Evolutionary conservation across 2,113 vertebrate genomes (phyloP), one percentile per base, ranked within the genome.

Genomic region (Gobius niger): DNA sequence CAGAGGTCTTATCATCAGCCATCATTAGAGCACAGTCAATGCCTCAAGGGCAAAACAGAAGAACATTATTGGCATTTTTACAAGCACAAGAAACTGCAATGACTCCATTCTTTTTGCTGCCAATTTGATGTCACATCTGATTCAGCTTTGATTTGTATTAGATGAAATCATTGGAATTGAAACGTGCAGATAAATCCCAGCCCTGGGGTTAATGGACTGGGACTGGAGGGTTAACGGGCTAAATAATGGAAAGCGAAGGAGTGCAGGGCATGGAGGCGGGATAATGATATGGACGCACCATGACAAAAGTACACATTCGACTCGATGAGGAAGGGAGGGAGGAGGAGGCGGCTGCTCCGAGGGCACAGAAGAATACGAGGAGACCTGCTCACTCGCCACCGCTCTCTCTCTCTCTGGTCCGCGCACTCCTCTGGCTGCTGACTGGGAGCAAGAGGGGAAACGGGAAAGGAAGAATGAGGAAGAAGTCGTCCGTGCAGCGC

Each of bases 391-490:
- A 49, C 68, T 53, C 72, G 16, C 74, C 41, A n/a, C 74, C 41
- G 41, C 60, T 63, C 42, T 44, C 60, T 63, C 60, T 63, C 42
- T 44, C 44, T 63, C 60, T 44, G 18, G 41, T 44, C 60, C 60
- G 41, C 60, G 42, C 60, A 62, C n/a, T 10, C 41, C 13, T 71
- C 70, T 49, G 47, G 68, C 61, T n/a, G 67, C 65, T 67, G 63
- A 24, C 65, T 65, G 61, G 57, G 73, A 72, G 67, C 44, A 42
- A 79, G 65, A 65, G 75, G 67, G 51, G 63, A 34, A 70, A 70
- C 57, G 66, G 68, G 72, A 63, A 76, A 67, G 86, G 77, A 91
- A 91, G 92, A 92, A 93, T 92, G 91, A 92, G 91, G 91, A 93
- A 93, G 91, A 89, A 82, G 84, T 87, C 83, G 78, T 68, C 79